phyloP scores from a whole-genome alignment of 2,888 invertebrate species.

The Sabellastarte sp. region DNA sequence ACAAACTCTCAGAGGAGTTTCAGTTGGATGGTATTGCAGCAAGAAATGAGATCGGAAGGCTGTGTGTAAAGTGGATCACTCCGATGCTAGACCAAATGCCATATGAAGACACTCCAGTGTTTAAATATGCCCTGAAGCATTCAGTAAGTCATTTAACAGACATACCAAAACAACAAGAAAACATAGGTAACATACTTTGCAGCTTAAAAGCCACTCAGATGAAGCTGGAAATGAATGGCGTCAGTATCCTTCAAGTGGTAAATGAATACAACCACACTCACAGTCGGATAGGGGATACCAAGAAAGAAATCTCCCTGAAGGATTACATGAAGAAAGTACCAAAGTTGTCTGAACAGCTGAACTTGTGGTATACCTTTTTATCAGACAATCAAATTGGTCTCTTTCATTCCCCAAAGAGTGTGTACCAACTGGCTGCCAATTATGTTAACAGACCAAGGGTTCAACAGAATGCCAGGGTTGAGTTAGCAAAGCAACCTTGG shows the following conservation, averaged over 20 bases:
- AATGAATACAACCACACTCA: constrained; percentile 26
- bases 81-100: neutral
- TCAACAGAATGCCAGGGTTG: constrained; percentile 22
- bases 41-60: constrained; percentile 12
- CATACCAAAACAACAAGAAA: constrained; percentile 23
- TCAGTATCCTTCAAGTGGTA: constrained; percentile 16
- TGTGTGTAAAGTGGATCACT: constrained; percentile 16
- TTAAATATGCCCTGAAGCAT: constrained; percentile 25
- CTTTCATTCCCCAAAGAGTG: constrained; percentile 14
- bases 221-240: constrained; percentile 15
- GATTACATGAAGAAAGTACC: constrained; percentile 29
- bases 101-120: constrained; percentile 10
- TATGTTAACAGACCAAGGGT: constrained; percentile 17
- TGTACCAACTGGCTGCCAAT: constrained; percentile 27
- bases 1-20: constrained; percentile 12
- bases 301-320: constrained; percentile 16
- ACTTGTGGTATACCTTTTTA: constrained; percentile 18
- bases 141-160: constrained; percentile 23
- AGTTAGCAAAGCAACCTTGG: constrained; percentile 22
- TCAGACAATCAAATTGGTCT: constrained; percentile 13
- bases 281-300: constrained; percentile 6
- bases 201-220: constrained; percentile 18
- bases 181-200: constrained; percentile 21
- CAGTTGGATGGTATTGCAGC: constrained; percentile 7
- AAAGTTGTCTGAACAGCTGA: constrained; percentile 22